These are phyloP conservation scores for Callithrix jacchus DNA, from an alignment of 2,113 vertebrate species.

Conservation along the genomic window DNA sequence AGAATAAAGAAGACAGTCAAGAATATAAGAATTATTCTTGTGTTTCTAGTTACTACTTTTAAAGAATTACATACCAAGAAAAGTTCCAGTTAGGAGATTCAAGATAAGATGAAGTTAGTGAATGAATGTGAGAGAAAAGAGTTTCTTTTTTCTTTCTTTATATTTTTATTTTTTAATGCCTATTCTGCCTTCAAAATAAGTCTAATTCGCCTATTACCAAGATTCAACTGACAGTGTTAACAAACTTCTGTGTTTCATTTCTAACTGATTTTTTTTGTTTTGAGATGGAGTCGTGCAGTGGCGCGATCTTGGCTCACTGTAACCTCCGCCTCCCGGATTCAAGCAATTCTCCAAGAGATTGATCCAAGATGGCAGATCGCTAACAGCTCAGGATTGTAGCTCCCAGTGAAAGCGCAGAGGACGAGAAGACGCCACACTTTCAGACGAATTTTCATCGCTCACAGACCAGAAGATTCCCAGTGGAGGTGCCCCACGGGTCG, in stretches of 20 bases:
- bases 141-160: background rate
- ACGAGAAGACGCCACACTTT: too few relatives aligned
- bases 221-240: background rate
- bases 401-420: too few relatives aligned
- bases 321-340: too few relatives aligned
- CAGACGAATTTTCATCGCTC: too few relatives aligned
- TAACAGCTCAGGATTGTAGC: too few relatives aligned
- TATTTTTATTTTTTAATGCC: constrained; percentile 12
- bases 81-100: background rate
- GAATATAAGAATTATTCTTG: background rate
- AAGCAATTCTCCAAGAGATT: too few relatives aligned
- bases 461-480: too few relatives aligned
- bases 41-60: constrained; percentile 22
- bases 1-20: background rate
- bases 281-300: too few relatives aligned
- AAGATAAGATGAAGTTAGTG: background rate
- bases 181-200: background rate
- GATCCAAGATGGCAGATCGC: too few relatives aligned
- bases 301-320: too few relatives aligned
- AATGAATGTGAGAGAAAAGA: background rate
- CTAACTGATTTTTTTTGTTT: too few relatives aligned
- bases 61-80: background rate
- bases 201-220: background rate
- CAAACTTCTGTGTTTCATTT: background rate
- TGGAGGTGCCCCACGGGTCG: too few relatives aligned